Conservation (phyloP, 2,113 vertebrate species). For the Sinocyclocheilus anophthalmus region DNA sequence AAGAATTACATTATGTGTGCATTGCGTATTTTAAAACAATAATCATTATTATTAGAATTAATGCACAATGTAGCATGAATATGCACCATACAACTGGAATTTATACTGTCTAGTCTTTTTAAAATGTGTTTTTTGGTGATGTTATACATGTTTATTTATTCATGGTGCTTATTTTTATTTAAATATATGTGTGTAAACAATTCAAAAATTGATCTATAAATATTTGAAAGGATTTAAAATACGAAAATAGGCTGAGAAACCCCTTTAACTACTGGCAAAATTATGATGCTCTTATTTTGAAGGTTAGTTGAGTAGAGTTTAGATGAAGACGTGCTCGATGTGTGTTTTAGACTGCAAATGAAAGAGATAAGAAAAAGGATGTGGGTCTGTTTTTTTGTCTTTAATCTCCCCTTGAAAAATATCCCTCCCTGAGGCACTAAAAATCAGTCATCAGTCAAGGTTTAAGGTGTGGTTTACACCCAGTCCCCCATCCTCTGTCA, state of each 20-base stretch:
- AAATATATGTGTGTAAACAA: not conserved
- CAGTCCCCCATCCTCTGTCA: slow-evolving; percentile 57
- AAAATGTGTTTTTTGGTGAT: not conserved
- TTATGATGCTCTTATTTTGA: not conserved
- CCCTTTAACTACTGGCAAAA: not conserved
- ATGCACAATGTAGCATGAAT: not conserved
- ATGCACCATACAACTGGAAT: not conserved
- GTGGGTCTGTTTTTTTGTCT: slow-evolving; percentile 36
- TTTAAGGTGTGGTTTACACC: slow-evolving; percentile 79
- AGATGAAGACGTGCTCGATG: not conserved
- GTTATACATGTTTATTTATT: not conserved
- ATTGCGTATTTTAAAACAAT: not conserved
- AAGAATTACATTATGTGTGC: not conserved
- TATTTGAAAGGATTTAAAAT: not conserved
- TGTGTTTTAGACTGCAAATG: slow-evolving; percentile 1
- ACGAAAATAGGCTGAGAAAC: not conserved
- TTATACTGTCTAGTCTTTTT: not conserved
- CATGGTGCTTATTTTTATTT: not conserved
- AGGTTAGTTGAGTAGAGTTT: not conserved
- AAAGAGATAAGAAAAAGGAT: slow-evolving; percentile 10
- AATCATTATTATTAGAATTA: not conserved
- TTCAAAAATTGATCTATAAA: not conserved
- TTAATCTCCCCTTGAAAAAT: slow-evolving; percentile 64
- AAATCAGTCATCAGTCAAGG: slow-evolving; percentile 75
- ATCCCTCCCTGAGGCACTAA: slow-evolving; percentile 76